Percentiles rank a stretch among this genome's conserved stretches.
Evolutionary conservation across 1,140 invertebrate species (phyloP).

Genomic region (Agraylea sexmaculata): DNA sequence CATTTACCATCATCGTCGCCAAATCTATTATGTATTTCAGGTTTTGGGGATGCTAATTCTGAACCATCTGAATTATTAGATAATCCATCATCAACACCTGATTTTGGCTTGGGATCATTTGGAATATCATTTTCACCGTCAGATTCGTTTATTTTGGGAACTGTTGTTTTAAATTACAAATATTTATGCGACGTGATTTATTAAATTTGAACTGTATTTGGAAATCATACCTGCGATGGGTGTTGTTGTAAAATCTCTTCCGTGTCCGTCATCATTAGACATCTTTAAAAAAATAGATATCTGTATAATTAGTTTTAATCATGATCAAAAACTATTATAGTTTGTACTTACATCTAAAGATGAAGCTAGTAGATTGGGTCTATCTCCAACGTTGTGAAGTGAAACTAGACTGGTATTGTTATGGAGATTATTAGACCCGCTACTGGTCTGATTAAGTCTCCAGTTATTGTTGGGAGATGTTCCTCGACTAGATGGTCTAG

Average conservation of each 20-base stretch:
- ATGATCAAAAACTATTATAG: conserved; percentile 7
- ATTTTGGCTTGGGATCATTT: conserved; percentile 12
- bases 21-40: conserved; percentile 6
- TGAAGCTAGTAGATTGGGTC: neutral
- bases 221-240: too few species aligned
- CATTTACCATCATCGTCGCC: conserved; percentile 7
- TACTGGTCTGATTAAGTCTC: neutral
- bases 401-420: neutral
- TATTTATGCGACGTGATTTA: conserved; percentile 3
- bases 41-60: conserved; percentile 1
- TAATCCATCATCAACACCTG: conserved; percentile 44
- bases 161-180: conserved; percentile 9
- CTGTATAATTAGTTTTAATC: neutral
- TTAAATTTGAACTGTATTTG: too few species aligned
- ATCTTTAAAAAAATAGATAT: too few species aligned
- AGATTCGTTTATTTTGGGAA: conserved; percentile 16
- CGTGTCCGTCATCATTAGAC: too few species aligned
- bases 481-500: conserved; percentile 2
- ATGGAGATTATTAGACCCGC: neutral
- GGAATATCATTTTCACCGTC: conserved; percentile 11
- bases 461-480: neutral
- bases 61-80: conserved; percentile 18
- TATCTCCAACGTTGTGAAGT: neutral
- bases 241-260: too few species aligned
- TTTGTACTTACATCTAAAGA: neutral